A percentile compares a stretch with the other conserved stretches of the same genome.
phyloP scores from a whole-genome alignment of 2,797 vertebrate genomes.

The Chelmon rostratus region DNA sequence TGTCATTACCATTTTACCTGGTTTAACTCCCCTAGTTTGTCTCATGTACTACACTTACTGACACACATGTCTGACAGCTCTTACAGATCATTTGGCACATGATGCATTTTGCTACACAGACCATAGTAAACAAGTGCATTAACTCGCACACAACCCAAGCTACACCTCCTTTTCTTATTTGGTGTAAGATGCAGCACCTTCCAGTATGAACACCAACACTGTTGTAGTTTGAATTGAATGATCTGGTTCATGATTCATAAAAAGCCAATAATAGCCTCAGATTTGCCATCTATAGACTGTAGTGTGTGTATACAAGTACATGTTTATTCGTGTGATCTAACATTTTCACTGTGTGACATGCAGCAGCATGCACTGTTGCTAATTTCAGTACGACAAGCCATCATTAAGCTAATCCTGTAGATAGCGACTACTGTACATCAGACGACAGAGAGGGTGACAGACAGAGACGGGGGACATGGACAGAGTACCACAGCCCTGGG shows the following conservation, averaged over 20 bases:
- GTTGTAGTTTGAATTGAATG: neutral
- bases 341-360: neutral
- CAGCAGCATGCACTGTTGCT: conserved; percentile 30
- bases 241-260: neutral
- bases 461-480: conserved; percentile 62
- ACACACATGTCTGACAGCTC: conserved; percentile 20
- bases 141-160: conserved; percentile 6
- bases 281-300: neutral
- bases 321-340: conserved; percentile 10
- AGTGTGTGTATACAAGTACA: neutral
- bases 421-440: conserved; percentile 58
- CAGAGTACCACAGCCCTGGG: conserved; percentile 80
- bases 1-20: neutral
- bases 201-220: neutral
- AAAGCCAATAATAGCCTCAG: neutral
- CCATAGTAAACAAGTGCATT: neutral
- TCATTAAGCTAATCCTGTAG: conserved; percentile 48
- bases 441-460: conserved; percentile 66
- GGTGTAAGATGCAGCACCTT: neutral
- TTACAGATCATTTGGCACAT: conserved; percentile 26
- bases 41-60: neutral
- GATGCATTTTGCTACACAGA: conserved; percentile 7
- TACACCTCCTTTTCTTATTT: neutral
- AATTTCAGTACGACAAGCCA: conserved; percentile 33
- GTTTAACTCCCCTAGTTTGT: neutral